Evolutionary conservation across 2,797 vertebrate genomes (phyloP), one percentile per base, ranked within the genome.

Genomic region (Orestias chungarensis): DNA sequence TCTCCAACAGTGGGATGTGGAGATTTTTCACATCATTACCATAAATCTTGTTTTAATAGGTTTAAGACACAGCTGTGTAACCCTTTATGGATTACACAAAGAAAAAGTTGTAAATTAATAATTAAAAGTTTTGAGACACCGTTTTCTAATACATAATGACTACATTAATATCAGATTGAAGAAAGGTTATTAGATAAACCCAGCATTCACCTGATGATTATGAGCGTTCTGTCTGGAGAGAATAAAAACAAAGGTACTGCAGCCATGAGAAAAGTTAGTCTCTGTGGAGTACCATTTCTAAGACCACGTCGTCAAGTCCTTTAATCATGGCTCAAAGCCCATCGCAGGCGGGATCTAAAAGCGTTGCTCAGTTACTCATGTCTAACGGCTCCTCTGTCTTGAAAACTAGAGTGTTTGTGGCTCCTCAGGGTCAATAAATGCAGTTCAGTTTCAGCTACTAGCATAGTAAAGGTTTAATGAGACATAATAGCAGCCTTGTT

Each of bases 241-340:
- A 61, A 49, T 40, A 43, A 68, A 44, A 70, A 14, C 31, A 71
- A 29, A 35, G 12, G 47, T 5, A 4, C 4, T 38, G 6, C 1
- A 10, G 61, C 50, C 18, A 23, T 61, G 72, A 64, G 66, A 29
- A 52, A 43, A 33, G 6, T 46, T 35, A 17, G 70, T 29, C 57
- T 44, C 35, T 35, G 17, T 18, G 17, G 25, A 9, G 42, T 5
- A 29, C 44, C 3, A 6, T 49, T 69, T 47, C 67, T 25, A 50
- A 44, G 18, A 31, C 50, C n/a, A 25, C 18, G 27, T 74, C 61
- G 40, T 61, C 18, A 4, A 12, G n/a, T 27, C 55, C 38, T 29
- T 61, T 67, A 66, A 44, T 79, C 66, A 64, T 68, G 68, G 77
- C 76, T 80, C 73, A 77, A 50, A 71, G 80, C 46, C 35, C 6